A percentile compares a stretch with the other conserved stretches of the same genome.
These are phyloP conservation scores for Lissonota sp. DNA, from an alignment of 2,888 invertebrate genomes.

Conservation along the genomic window DNA sequence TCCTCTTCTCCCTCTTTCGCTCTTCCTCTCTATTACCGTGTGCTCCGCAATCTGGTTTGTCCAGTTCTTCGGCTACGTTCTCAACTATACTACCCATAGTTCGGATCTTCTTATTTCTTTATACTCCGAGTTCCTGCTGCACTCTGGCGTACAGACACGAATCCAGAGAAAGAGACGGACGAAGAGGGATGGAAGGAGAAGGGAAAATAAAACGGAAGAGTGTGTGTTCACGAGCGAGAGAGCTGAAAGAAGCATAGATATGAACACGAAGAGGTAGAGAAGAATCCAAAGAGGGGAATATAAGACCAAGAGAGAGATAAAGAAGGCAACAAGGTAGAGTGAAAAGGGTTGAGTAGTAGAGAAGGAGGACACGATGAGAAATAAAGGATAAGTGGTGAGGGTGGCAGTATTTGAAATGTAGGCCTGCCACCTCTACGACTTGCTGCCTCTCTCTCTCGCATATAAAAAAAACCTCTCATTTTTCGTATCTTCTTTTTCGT, in stretches of 20 bases:
- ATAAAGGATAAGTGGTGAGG: conserved; percentile 58
- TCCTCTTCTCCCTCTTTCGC: conserved; percentile 25
- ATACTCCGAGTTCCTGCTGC: conserved; percentile 48
- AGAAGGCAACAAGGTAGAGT: conserved; percentile 31
- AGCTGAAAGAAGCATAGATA: conserved; percentile 47
- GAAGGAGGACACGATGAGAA: conserved; percentile 48
- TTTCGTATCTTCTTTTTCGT: conserved; percentile 1
- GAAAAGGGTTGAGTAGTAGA: conserved; percentile 32
- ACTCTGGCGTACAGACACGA: conserved; percentile 38
- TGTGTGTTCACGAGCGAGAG: conserved; percentile 34
- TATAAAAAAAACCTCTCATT: conserved; percentile 32
- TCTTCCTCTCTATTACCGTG: conserved; percentile 39
- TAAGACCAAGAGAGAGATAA: conserved; percentile 21
- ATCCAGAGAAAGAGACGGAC: conserved; percentile 26
- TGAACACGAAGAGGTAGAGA: conserved; percentile 37
- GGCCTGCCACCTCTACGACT: conserved; percentile 68
- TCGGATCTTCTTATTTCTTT: conserved; percentile 56
- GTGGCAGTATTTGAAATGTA: conserved; percentile 71
- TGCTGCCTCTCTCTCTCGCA: conserved; percentile 46
- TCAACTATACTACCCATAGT: conserved; percentile 54
- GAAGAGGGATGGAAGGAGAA: conserved; percentile 13
- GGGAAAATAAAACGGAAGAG: conserved; percentile 33
- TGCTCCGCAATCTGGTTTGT: conserved; percentile 68
- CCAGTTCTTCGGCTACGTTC: conserved; percentile 66
- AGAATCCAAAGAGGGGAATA: conserved; percentile 15